Evolutionary conservation across 2,797 vertebrate species (phyloP).

Genomic region (Pogonophryne albipinna): DNA sequence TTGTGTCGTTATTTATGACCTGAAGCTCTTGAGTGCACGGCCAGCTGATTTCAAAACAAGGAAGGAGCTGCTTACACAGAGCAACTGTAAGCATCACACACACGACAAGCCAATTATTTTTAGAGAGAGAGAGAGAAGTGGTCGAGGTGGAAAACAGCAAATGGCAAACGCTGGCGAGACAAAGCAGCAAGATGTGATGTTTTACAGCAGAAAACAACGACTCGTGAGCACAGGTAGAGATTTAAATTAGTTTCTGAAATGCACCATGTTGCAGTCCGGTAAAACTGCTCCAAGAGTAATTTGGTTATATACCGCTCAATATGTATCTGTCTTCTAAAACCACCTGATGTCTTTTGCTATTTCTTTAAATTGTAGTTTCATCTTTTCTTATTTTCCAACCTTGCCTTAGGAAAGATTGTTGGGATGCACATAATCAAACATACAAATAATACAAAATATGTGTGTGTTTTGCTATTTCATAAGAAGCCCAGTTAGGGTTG

Average conservation of each 20-base stretch:
- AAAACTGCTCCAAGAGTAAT: neutral
- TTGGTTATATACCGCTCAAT: neutral
- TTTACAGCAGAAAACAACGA: constrained; percentile 5
- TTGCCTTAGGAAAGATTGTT: constrained; percentile 7
- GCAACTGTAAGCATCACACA: constrained; percentile 32
- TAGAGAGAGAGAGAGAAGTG: constrained; percentile 17
- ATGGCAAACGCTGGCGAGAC: constrained; percentile 20
- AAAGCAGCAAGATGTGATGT: constrained; percentile 23
- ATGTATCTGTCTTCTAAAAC: neutral
- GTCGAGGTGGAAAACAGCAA: neutral
- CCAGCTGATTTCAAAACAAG: too few species aligned
- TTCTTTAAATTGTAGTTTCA: neutral
- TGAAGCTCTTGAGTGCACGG: constrained; percentile 11
- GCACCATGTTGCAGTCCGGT: neutral
- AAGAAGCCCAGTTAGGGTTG: too few species aligned
- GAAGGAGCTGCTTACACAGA: constrained; percentile 24
- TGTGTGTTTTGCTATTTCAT: too few species aligned
- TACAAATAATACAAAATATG: too few species aligned
- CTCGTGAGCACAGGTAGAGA: too few species aligned
- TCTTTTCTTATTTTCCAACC: neutral
- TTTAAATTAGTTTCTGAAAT: constrained; percentile 13
- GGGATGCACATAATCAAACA: too few species aligned
- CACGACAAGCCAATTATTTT: constrained; percentile 56
- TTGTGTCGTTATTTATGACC: constrained; percentile 54
- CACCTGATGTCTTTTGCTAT: neutral